Base-by-base conservation (phyloP, 2,888 invertebrate genomes). In the Oegoconia quadripuncta region DNA sequence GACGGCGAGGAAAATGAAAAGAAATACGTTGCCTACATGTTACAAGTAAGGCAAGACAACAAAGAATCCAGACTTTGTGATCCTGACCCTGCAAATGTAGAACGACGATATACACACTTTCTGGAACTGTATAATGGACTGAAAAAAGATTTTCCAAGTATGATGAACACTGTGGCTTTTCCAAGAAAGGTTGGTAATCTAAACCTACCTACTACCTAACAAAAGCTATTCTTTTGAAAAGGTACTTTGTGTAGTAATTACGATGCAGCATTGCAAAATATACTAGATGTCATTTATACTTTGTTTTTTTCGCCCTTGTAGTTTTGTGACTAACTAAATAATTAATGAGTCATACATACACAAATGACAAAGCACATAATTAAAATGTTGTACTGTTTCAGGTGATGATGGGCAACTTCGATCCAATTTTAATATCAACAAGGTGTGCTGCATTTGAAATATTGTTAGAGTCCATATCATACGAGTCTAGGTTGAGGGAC, bases 151-250 rank as follows among this genome's bases (percentile, higher is more conserved):
- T 82, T 86, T 64, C 89, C 92, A 1, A 57, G 73, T 20, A 63
- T 90, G 41, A 71, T 93, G 71, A 67, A 64, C 36, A 73, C 64
- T 41, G 65, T 92, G 4, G 74, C 82, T 34, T 93, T 93, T 68
- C 93, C 93, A 7, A 91, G 90, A 65, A 93, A 93, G 82, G 91
- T 90, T n/a, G n/a, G n/a, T n/a, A n/a, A n/a, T n/a, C n/a, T n/a
- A n/a, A n/a, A n/a, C n/a, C n/a, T n/a, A n/a, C n/a, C n/a, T n/a
- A n/a, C n/a, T n/a, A n/a, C n/a, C n/a, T n/a, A n/a, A n/a, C n/a
- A n/a, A n/a, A n/a, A n/a, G n/a, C n/a, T n/a, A n/a, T n/a, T n/a
- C n/a, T n/a, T n/a, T n/a, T n/a, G n/a, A n/a, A n/a, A n/a, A n/a
- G n/a, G n/a, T n/a, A n/a, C n/a, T n/a, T n/a, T n/a, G n/a, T n/a